These are phyloP conservation scores for Amphimallon solstitiale DNA, from an alignment of 2,888 invertebrate genomes.

Conservation along the genomic window DNA sequence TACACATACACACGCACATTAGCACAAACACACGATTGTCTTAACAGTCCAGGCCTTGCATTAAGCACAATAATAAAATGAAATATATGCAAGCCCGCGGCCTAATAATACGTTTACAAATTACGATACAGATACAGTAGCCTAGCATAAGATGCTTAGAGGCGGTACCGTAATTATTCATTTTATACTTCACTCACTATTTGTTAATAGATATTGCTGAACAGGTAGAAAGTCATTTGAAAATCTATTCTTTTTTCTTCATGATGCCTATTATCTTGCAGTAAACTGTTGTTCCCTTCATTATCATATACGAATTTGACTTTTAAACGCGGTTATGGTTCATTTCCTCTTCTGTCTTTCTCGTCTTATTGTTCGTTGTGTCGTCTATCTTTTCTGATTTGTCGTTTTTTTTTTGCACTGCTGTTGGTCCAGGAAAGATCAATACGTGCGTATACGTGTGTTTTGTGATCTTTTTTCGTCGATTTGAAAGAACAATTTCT, in stretches of 20 bases:
- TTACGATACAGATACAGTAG: slow-evolving; percentile 63
- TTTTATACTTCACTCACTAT: slow-evolving; percentile 60
- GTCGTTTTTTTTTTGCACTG: slow-evolving; percentile 2
- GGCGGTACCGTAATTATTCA: slow-evolving; percentile 63
- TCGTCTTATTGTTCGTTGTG: no score
- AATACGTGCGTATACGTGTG: not conserved
- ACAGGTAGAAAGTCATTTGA: slow-evolving; percentile 46
- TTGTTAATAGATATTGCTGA: slow-evolving; percentile 58
- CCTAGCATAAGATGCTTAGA: slow-evolving; percentile 61
- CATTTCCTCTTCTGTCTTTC: slow-evolving; percentile 24
- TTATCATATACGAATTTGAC: slow-evolving; percentile 19
- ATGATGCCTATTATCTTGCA: slow-evolving; percentile 9
- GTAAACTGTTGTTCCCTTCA: slow-evolving; percentile 29
- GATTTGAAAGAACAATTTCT: slow-evolving; percentile 32
- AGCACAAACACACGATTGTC: slow-evolving; percentile 38
- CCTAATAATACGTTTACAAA: slow-evolving; percentile 61
- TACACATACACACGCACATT: no score
- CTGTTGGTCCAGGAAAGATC: slow-evolving; percentile 19
- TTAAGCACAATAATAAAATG: slow-evolving; percentile 57
- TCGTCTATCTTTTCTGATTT: slow-evolving; percentile 16
- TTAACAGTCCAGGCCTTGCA: slow-evolving; percentile 34
- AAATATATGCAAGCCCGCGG: slow-evolving; percentile 61
- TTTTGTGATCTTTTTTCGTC: slow-evolving; percentile 19
- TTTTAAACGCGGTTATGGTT: slow-evolving; percentile 25
- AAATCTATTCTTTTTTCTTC: slow-evolving; percentile 21